phyloP scores from a whole-genome alignment of 2,797 vertebrate genomes.

The Hyperoplus lanceolatus region DNA sequence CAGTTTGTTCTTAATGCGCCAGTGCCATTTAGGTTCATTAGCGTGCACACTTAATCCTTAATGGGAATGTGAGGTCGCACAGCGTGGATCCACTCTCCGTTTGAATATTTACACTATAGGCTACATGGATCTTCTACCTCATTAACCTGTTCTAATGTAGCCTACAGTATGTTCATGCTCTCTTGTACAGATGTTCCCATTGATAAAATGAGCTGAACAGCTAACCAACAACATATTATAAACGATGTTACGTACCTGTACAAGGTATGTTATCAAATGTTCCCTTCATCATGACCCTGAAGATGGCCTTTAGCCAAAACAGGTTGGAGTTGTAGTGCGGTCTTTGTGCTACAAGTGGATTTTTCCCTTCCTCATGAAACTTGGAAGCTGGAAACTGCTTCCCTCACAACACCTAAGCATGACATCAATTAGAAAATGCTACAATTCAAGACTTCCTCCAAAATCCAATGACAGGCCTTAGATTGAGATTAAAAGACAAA shows the following conservation, averaged over 20 bases:
- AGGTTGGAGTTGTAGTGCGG: too few relatives aligned
- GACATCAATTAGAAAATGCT: not conserved
- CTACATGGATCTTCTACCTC: slow-evolving; percentile 17
- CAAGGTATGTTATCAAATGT: too few relatives aligned
- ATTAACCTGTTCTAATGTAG: slow-evolving; percentile 26
- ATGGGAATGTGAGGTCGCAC: slow-evolving; percentile 21
- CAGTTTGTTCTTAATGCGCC: not conserved
- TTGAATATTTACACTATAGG: slow-evolving; percentile 24
- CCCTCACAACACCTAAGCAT: too few relatives aligned
- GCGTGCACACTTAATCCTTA: not conserved
- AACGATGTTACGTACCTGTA: not conserved
- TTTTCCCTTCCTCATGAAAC: too few relatives aligned
- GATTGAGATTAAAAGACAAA: not conserved
- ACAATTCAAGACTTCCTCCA: not conserved
- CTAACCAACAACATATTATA: not conserved
- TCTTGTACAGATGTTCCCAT: slow-evolving; percentile 9
- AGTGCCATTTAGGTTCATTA: slow-evolving; percentile 21
- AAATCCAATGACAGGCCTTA: not conserved
- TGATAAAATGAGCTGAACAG: not conserved
- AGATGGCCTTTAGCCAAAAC: too few relatives aligned
- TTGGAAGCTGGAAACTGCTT: too few relatives aligned
- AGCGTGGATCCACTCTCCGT: not conserved
- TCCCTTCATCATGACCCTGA: too few relatives aligned
- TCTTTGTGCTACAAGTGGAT: too few relatives aligned
- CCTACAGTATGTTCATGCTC: not conserved